Evolutionary conservation across 2,888 invertebrate species (phyloP).

Genomic region (Lottia scabra): DNA sequence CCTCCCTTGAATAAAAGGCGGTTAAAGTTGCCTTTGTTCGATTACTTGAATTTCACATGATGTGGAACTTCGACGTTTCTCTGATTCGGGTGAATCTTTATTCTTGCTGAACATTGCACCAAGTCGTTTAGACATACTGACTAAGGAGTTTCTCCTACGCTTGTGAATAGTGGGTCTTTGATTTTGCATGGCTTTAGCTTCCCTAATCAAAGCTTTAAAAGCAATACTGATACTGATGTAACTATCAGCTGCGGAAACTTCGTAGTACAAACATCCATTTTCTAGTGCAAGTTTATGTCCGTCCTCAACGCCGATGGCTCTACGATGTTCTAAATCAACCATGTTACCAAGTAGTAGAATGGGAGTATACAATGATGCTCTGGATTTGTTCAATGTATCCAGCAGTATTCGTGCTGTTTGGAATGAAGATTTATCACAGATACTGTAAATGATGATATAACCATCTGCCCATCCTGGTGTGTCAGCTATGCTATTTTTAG

Average conservation of each 20-base stretch:
- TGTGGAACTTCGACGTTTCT: too few relatives aligned
- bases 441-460: slow-evolving; percentile 85
- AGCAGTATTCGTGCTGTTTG: slow-evolving; percentile 68
- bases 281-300: slow-evolving; percentile 53
- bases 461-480: slow-evolving; percentile 79
- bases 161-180: slow-evolving; percentile 41
- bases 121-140: slow-evolving; percentile 50
- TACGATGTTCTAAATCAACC: slow-evolving; percentile 75
- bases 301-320: slow-evolving; percentile 75
- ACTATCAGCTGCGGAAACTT: slow-evolving; percentile 58
- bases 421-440: slow-evolving; percentile 82
- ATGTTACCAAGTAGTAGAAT: slow-evolving; percentile 84
- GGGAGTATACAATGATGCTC: slow-evolving; percentile 80
- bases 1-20: too few relatives aligned
- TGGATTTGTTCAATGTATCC: slow-evolving; percentile 35
- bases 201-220: slow-evolving; percentile 50
- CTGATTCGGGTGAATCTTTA: neutral
- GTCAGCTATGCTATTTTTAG: slow-evolving; percentile 11
- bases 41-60: too few relatives aligned
- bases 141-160: slow-evolving; percentile 45
- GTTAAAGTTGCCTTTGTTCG: too few relatives aligned
- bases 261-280: slow-evolving; percentile 52
- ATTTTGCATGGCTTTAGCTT: slow-evolving; percentile 49
- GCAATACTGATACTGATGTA: slow-evolving; percentile 47
- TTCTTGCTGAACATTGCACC: slow-evolving; percentile 54